Base-by-base conservation (phyloP, 2,113 vertebrate genomes). In the Sinosuthora webbiana region DNA sequence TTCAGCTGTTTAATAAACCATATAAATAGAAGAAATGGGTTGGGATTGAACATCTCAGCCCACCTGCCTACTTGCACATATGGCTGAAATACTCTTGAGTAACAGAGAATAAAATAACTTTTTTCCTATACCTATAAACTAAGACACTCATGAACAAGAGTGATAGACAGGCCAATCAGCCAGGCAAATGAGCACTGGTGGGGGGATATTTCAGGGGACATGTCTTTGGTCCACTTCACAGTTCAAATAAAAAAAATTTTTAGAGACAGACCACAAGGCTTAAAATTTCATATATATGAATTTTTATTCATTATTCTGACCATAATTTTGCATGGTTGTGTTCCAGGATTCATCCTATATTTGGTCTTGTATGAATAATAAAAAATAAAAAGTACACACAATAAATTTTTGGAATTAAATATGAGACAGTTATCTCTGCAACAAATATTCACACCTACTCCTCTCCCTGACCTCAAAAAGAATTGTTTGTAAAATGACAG, bases 1-100 rank as follows among this genome's bases (percentile, higher is more conserved):
- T 94, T 97, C 91, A 95, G 82, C 57, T 93, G 79, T 91, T 95
- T 96, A 94, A 90, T 94, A 94, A 94, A 88, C 68, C 57, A 37
- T 83, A 88, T 83, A 84, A 95, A 95, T 76, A 94, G 71, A 96
- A 94, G 33, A 57, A 67, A 94, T 69, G 35, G 15, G 4, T 79
- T 90, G 73, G 64, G 49, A 74, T 52, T 94, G 65, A 96, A 45
- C 37, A 90, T 85, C 53, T 85, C 87, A 92, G 56, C 68, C 82
- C 94, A 95, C 71, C 84, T 96, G 75, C n/a, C 53, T 89, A 88
- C 27, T 57, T 71, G n/a, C 44, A 91, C 37, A 86, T 82, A 67
- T 33, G 70, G 69, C 31, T 76, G 71, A 90, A 94, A 89, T 42
- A 83, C 41, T 87, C 82, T 74, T 83, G 78, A n/a, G 31, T 86